Evolutionary conservation across 2,888 invertebrate species (phyloP), one percentile per base, ranked within the genome.

Genomic region (Entomobrya proxima): DNA sequence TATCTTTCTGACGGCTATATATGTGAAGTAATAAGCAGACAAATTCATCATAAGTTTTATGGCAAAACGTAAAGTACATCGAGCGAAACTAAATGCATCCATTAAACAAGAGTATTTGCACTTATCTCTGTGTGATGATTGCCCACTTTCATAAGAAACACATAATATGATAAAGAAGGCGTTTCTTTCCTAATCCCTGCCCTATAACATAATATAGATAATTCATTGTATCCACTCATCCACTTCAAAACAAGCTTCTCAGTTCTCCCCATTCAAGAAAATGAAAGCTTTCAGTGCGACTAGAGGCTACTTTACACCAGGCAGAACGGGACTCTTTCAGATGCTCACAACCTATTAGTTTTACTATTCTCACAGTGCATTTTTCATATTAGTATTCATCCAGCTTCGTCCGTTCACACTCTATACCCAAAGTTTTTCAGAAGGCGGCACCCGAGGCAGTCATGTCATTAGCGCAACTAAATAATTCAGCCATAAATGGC

Each of bases 401-500:
- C 55, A 76, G n/a, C n/a, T 76, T 32, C 75, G 24, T 47, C 21
- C 15, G 11, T 55, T 58, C 32, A 21, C 6, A 13, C 4, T 21
- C 11, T 21, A 55, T 9, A 11, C 52, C 37, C 5, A n/a, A 15
- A 9, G 44, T 24, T 30, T 24, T 58, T 30, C 50, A 37, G 74
- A 30, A 83, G 67, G 76, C 64, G 40, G 81, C 35, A 30, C 77
- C 3, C 15, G 58, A 24, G 9, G 72, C 32, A 75, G 82, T 83
- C 67, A 83, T 76, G 83, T 83, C 83, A 83, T 83, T 83, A 83
- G 83, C 50, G 52, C 40, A 67, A 67, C 76, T 83, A 76, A 83
- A 76, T 83, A 76, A 83, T 83, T 76, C 83, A 83, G 21, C 24
- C 50, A 75, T 50, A 82, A 82, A 64, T 52, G 37, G 44, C 32